These are phyloP conservation scores for Brachycybe producta DNA, from an alignment of 2,888 invertebrate species.

Conservation along the genomic window DNA sequence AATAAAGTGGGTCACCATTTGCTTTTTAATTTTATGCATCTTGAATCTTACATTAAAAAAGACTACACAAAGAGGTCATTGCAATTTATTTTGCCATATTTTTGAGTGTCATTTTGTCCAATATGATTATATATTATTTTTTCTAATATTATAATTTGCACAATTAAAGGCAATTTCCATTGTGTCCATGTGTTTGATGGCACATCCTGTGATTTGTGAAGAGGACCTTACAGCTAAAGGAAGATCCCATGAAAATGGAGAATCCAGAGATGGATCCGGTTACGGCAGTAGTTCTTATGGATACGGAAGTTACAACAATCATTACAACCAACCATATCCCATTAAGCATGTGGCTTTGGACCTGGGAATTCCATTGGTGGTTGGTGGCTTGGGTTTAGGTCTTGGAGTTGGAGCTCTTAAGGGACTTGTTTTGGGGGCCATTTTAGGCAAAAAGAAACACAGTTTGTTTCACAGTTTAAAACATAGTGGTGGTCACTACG, in stretches of 20 bases:
- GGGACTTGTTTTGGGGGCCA: constrained; percentile 7
- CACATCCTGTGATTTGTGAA: too few relatives aligned
- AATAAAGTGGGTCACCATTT: too few relatives aligned
- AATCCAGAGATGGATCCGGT: background rate
- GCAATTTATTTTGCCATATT: too few relatives aligned
- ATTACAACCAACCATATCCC: background rate
- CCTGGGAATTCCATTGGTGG: constrained; percentile 9
- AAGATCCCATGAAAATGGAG: background rate
- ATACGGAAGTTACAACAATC: background rate
- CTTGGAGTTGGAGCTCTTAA: constrained; percentile 13
- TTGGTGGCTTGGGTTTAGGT: constrained; percentile 10
- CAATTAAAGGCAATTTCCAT: too few relatives aligned
- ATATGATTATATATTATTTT: too few relatives aligned
- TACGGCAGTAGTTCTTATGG: background rate
- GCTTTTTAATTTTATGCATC: too few relatives aligned
- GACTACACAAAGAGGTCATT: too few relatives aligned
- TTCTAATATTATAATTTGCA: too few relatives aligned
- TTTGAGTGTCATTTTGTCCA: too few relatives aligned
- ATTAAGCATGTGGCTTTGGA: constrained; percentile 6
- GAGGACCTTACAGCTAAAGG: too few relatives aligned
- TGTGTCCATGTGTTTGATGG: too few relatives aligned
- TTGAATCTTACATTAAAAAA: too few relatives aligned
- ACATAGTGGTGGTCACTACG: background rate
- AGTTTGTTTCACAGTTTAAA: background rate
- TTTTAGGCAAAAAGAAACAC: constrained; percentile 12